Base-by-base conservation (phyloP, 2,797 vertebrate genomes). In the Eulemur rubriventer region DNA sequence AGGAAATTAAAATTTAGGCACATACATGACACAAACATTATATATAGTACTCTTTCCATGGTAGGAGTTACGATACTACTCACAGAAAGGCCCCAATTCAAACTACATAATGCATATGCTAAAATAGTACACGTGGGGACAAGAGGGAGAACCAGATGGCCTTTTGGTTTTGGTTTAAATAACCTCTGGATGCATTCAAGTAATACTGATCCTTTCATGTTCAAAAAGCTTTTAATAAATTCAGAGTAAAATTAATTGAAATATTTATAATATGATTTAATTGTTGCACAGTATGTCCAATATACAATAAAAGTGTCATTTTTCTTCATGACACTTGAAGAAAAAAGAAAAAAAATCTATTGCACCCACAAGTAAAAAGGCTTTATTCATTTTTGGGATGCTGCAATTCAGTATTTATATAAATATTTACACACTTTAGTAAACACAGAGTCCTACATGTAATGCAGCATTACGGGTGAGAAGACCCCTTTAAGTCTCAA, bases 21-120 rank as follows among this genome's bases (percentile, higher is more conserved):
- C 99, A 99, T 99, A 99, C 99, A 99, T 99, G 99, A 99, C 99
- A 99, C 99, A 98, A 98, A 99, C 98, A 98, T 99, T 99, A 99
- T 99, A 98, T 99, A 99, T 99, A 99, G 98, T 99, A 99, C 99
- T 99, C 98, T 99, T 99, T 98, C 99, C 97, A 98, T 98, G 98
- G 98, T 96, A 98, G 97, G 97, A 98, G 98, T 97, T 98, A 98
- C 73, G 98, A 99, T 98, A 98, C 98, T 98, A 95, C 97, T 99
- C 98, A 99, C 98, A 98, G 98, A 98, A 97, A 98, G 97, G 98
- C 97, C 97, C 97, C 97, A 95, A 98, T 97, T 95, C 88, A 96
- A 98, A 97, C 97, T 97, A 97, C 98, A 98, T 97, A 98, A 97
- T 73, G 97, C 97, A 69, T 85, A 96, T 97, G 97, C 98, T 99